Evolutionary conservation across 2,888 invertebrate species (phyloP).

Genomic region (Melitaea athalia): DNA sequence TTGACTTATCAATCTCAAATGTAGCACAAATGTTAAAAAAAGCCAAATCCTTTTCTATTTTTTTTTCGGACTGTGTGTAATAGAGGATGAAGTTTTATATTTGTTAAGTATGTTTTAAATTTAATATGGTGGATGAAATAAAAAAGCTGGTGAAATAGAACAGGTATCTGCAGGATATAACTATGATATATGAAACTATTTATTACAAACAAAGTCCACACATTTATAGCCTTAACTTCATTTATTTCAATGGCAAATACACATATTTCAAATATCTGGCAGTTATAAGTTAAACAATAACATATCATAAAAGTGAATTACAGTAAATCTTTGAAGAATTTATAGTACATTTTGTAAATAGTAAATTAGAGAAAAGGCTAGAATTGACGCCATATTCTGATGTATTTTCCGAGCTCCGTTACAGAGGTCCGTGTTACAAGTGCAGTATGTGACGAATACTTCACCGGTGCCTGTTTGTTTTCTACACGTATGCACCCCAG

Average conservation of each 20-base stretch:
- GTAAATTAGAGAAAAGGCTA: background rate
- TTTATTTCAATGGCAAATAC: constrained; percentile 1
- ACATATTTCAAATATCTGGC: constrained; percentile 12
- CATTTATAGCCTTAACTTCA: background rate
- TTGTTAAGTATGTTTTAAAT: too few species aligned
- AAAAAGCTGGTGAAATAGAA: too few species aligned
- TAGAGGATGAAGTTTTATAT: too few species aligned
- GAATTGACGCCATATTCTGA: constrained; percentile 48
- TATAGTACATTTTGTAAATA: constrained; percentile 10
- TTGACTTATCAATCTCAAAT: too few species aligned
- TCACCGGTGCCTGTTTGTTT: constrained; percentile 87
- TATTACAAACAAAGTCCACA: background rate
- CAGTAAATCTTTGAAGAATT: background rate
- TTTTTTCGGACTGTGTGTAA: too few species aligned
- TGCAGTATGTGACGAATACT: constrained; percentile 88
- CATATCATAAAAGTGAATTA: background rate
- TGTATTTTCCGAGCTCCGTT: constrained; percentile 76
- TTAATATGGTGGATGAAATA: too few species aligned
- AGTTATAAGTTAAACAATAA: constrained; percentile 23
- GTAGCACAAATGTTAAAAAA: too few species aligned
- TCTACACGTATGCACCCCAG: constrained; percentile 84
- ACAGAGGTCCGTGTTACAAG: constrained; percentile 90
- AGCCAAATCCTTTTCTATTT: too few species aligned
- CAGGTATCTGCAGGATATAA: too few species aligned
- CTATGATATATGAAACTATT: too few species aligned